These are phyloP conservation scores for Gadus chalcogrammus DNA, from an alignment of 2,113 vertebrate genomes.

Conservation along the genomic window DNA sequence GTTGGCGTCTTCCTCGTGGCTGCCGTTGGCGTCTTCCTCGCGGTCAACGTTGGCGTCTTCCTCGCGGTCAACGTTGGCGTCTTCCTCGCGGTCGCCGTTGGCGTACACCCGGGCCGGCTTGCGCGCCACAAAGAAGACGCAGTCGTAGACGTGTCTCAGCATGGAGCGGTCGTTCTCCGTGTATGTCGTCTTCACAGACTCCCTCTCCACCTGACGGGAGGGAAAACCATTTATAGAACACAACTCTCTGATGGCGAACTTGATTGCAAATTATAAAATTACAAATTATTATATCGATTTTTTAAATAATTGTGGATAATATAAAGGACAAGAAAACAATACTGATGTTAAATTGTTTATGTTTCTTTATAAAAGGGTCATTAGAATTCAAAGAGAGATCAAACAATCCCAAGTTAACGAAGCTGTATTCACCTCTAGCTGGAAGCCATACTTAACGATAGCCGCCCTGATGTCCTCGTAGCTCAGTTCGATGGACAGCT, in stretches of 20 bases:
- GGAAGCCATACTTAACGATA: constrained; percentile 89
- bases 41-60: not conserved
- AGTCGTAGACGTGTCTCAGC: constrained; percentile 96
- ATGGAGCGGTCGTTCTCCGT: constrained; percentile 97
- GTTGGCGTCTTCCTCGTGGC: not conserved
- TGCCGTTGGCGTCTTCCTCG: too few species aligned
- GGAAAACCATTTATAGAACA: not conserved
- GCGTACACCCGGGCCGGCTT: constrained; percentile 76
- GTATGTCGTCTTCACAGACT: constrained; percentile 90
- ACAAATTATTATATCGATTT: too few species aligned
- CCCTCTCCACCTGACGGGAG: constrained; percentile 81
- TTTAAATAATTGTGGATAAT: too few species aligned
- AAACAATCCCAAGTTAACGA: not conserved
- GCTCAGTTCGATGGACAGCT: constrained; percentile 95
- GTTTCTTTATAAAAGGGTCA: not conserved
- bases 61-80: too few species aligned
- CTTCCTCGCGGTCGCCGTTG: constrained; percentile 42
- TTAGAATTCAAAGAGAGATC: not conserved
- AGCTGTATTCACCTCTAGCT: constrained; percentile 82
- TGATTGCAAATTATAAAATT: not conserved
- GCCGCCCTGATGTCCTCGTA: constrained; percentile 93
- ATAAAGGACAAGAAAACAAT: not conserved
- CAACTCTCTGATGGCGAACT: too few species aligned
- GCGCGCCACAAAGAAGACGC: constrained; percentile 91
- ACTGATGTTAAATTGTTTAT: too few species aligned